Base-by-base conservation (phyloP, 2,113 vertebrate species). In the Bujurquina vittata region DNA sequence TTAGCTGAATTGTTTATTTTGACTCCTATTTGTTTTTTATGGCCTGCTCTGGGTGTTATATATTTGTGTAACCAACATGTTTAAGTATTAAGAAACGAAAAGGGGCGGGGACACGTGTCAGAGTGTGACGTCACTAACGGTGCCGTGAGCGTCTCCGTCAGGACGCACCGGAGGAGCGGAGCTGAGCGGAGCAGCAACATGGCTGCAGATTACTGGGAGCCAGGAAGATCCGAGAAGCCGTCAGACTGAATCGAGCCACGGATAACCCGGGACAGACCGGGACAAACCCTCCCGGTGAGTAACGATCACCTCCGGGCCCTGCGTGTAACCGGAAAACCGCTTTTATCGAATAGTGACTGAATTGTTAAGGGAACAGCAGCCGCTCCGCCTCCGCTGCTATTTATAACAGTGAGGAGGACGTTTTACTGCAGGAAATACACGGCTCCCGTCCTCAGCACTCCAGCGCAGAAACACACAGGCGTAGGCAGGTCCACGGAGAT, bases 201-300 rank as follows among this genome's bases (percentile, higher is more conserved):
- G 93, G 93, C 93, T 78, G 91, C 91, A 75, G 93, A 93, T 90
- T 93, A 90, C 84, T 93, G 93, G 91, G 93, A 94, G 93, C n/a
- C 65, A 46, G 60, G 75, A 72, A 56, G 77, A 84, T 2, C 74
- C 52, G 62, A 65, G 54, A 80, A 31, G 26, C 43, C 31, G 80
- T 87, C 84, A 82, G 60, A 78, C 80, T 94, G 87, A 94, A 87
- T 62, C 88, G 84, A 92, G 61, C 83, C 77, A 54, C 46, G 62
- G 35, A 85, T 10, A 57, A 61, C 72, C 62, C 83, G 79, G 89
- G 67, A 54, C 81, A 7, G 60, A 83, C 87, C 86, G 87, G 84
- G 91, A 77, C 29, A 10, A 8, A 14, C 57, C 72, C 33, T 52
- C 76, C 83, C 81, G 87, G 93, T 94, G 82, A 90, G 93, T 91